phyloP scores from a whole-genome alignment of 2,797 vertebrate species.

The Chloroceryle amazona region DNA sequence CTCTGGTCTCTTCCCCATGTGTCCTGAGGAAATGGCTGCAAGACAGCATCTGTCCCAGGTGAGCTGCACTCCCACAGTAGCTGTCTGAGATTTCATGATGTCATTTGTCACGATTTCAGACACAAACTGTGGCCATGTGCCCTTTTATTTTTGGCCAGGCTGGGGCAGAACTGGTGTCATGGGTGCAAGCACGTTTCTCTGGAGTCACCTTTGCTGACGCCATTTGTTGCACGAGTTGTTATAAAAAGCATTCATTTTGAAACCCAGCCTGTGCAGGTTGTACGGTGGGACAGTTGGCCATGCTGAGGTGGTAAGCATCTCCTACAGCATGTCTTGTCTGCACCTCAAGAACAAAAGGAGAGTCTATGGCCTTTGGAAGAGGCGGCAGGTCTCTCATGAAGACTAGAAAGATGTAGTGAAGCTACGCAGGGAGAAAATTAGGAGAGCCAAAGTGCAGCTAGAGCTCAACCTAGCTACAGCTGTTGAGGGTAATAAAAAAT shows the following conservation, averaged over 20 bases:
- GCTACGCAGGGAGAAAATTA: too few species aligned
- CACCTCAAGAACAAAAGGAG: background rate
- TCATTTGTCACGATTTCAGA: background rate
- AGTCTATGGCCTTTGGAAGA: too few species aligned
- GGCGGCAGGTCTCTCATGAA: too few species aligned
- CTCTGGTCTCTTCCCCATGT: fast-evolving
- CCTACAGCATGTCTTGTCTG: background rate
- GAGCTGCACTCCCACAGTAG: background rate
- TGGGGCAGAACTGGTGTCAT: background rate
- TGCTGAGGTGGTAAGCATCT: background rate
- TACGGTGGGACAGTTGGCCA: fast-evolving
- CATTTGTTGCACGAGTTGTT: background rate
- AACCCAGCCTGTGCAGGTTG: background rate
- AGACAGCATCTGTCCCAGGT: fast-evolving
- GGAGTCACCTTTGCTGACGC: background rate
- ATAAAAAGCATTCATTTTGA: background rate
- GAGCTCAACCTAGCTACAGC: too few species aligned
- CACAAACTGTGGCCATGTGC: fast-evolving
- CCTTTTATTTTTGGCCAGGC: background rate
- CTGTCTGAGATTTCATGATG: background rate
- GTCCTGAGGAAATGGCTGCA: background rate
- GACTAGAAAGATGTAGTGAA: too few species aligned
- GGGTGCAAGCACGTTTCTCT: fast-evolving
- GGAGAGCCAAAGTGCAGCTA: too few species aligned
- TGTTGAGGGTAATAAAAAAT: too few species aligned